Evolutionary conservation across 2,113 vertebrate species (phyloP), one percentile per base, ranked within the genome.

Genomic region (Triplophysa tibetana): DNA sequence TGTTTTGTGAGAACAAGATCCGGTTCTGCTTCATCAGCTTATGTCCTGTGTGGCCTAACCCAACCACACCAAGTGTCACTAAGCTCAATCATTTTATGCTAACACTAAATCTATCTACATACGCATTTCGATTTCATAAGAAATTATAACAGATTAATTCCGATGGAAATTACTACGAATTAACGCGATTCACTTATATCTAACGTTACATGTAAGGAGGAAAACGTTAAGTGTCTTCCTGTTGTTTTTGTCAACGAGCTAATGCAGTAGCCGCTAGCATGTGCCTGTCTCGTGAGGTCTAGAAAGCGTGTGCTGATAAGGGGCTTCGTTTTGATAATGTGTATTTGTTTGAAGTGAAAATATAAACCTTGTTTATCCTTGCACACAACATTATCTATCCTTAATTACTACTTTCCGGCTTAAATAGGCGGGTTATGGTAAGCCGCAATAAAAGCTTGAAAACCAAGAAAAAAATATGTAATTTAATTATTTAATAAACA

Each of bases 1-100:
- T 87, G 88, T 87, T 85, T 83, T 89, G 83, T 70, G 79, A 80
- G 58, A 81, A 69, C 69, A 82, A 67, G 83, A 86, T 85, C 88
- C 86, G 90, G 92, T 93, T 93, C 93, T 93, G 91, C 88, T 88
- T 92, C 88, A 86, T 86, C 88, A 90, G 91, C 89, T 90, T 88
- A 72, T 86, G 89, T 89, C 88, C 88, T 86, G 88, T 89, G 86
- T 73, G 88, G 87, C 86, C 84, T 85, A 85, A 73, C 41, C 68
- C 62, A 62, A 73, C 70, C 67, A 50, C 58, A 77, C 29, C 13
- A 43, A 56, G 33, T 65, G 61, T 70, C 33, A 70, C 48, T 76
- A 23, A 48, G 38, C 16, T 64, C 23, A 23, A 67, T 67, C 38
- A n/a, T 12, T 8, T 63, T 10, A 13, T 75, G 48, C 10, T 63